These are phyloP conservation scores for Ascaphus truei DNA, from an alignment of 2,113 vertebrate genomes.

Conservation along the genomic window DNA sequence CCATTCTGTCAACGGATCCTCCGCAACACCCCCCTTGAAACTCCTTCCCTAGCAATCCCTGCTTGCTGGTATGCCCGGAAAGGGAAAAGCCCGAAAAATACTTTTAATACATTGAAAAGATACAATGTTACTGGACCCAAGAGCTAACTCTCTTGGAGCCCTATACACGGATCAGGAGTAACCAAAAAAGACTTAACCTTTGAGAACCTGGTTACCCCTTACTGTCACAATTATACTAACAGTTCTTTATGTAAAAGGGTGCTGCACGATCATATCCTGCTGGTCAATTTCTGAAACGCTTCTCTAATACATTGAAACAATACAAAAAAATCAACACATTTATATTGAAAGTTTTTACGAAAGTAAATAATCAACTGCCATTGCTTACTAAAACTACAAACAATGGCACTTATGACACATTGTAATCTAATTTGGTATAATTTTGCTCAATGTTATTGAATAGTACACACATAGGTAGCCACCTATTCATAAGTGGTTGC, in stretches of 20 bases:
- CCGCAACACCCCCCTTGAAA: no score
- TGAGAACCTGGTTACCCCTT: no score
- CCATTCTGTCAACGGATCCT: no score
- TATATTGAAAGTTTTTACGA: constrained; percentile 11
- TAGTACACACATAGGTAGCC: constrained; percentile 36
- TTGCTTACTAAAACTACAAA: constrained; percentile 32
- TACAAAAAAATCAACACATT: constrained; percentile 2
- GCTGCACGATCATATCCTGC: background rate
- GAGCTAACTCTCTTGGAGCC: no score
- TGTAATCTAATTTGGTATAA: constrained; percentile 29
- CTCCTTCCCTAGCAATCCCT: no score
- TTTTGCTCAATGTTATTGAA: constrained; percentile 38
- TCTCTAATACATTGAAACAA: constrained; percentile 3
- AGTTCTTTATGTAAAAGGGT: background rate
- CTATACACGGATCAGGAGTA: no score
- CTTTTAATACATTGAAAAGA: no score
- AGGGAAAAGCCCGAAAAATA: no score
- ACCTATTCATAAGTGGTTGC: constrained; percentile 43
- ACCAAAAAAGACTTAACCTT: no score
- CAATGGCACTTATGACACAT: constrained; percentile 21
- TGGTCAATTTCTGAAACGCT: background rate
- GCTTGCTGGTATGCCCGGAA: no score
- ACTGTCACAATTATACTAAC: no score
- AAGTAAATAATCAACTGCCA: constrained; percentile 32
- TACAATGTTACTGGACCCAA: no score